A percentile compares a stretch with the other conserved stretches of the same genome.
These are phyloP conservation scores for Andrena hattorfiana DNA, from an alignment of 2,888 invertebrate genomes.

Conservation along the genomic window DNA sequence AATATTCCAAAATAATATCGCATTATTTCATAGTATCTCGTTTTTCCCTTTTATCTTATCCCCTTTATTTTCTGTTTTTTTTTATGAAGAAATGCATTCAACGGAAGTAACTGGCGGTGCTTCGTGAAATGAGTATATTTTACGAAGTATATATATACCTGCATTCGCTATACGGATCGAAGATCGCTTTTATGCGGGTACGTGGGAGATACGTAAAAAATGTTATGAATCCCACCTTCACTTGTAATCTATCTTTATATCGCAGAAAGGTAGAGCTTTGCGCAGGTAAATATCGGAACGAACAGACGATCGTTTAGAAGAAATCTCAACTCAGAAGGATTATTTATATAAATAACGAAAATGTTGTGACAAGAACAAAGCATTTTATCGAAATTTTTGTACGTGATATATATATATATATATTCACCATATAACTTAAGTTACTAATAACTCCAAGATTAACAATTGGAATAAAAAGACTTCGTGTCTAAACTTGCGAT, in stretches of 20 bases:
- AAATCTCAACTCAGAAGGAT: too few relatives aligned
- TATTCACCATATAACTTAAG: too few relatives aligned
- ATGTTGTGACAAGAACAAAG: too few relatives aligned
- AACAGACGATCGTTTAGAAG: neutral
- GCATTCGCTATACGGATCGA: constrained; percentile 8
- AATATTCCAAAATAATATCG: neutral
- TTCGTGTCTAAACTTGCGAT: too few relatives aligned
- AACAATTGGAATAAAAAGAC: too few relatives aligned
- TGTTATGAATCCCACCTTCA: constrained; percentile 48
- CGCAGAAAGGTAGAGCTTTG: constrained; percentile 17
- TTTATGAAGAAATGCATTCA: neutral
- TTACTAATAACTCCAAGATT: too few relatives aligned
- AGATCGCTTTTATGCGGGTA: constrained; percentile 43
- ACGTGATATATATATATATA: too few relatives aligned
- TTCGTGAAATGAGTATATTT: constrained; percentile 10
- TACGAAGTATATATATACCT: neutral
- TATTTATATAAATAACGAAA: too few relatives aligned
- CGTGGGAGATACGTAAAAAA: constrained; percentile 43
- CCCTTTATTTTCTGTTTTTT: neutral
- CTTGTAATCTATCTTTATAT: constrained; percentile 43
- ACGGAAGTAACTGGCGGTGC: constrained; percentile 2
- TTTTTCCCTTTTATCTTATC: neutral
- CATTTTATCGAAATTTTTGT: too few relatives aligned
- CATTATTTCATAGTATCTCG: neutral
- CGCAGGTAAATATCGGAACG: neutral